Conservation (phyloP, 2,797 vertebrate species). For the Molothrus ater region DNA sequence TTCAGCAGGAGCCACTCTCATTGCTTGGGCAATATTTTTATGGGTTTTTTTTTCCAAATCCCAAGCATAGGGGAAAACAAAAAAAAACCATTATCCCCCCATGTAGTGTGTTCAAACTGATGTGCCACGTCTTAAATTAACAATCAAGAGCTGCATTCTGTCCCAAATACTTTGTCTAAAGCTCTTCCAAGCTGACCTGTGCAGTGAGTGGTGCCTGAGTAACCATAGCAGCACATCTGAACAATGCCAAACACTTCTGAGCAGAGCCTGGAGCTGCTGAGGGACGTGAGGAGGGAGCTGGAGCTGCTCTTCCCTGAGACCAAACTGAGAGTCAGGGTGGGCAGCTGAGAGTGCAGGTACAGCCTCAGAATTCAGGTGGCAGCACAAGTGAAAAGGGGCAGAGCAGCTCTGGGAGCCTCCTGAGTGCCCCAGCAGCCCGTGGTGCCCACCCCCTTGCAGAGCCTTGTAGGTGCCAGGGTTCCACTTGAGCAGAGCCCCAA, state of each 20-base stretch:
- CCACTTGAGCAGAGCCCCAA: no score
- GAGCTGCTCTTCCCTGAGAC: not conserved
- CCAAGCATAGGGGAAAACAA: rapidly evolving
- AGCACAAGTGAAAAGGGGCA: not conserved
- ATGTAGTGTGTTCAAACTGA: not conserved
- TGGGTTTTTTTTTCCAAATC: not conserved
- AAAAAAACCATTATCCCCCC: not conserved
- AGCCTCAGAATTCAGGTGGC: not conserved
- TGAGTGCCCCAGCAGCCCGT: rapidly evolving
- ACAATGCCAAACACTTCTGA: conserved; percentile 39
- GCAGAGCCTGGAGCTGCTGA: not conserved
- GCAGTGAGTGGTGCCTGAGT: conserved; percentile 21
- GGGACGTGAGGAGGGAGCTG: not conserved
- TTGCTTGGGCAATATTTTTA: not conserved
- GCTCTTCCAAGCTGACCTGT: conserved; percentile 30
- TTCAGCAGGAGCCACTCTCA: not conserved
- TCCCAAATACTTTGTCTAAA: conserved; percentile 16
- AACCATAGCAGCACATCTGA: conserved; percentile 68
- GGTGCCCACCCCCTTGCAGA: not conserved
- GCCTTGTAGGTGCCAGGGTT: no score
- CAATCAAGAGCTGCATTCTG: not conserved
- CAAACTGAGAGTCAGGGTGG: rapidly evolving
- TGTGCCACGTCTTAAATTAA: not conserved
- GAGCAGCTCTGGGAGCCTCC: not conserved
- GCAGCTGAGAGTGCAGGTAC: not conserved